Base-by-base conservation (phyloP, 2,888 invertebrate species). In the Chydorus sphaericus region DNA sequence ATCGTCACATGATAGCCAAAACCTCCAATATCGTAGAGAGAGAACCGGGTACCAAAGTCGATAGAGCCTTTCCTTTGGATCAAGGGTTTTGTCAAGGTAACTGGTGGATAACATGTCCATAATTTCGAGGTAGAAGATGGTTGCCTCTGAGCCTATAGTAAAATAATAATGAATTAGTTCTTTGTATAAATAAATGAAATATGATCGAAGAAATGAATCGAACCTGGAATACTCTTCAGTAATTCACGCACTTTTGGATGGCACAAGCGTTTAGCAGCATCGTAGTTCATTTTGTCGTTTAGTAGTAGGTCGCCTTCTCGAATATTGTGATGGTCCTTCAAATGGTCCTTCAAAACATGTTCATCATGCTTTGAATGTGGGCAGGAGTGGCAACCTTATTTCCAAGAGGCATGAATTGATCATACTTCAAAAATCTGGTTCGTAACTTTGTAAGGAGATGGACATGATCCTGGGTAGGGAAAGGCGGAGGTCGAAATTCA, bases 201-300 rank as follows among this genome's bases (percentile, higher is more conserved):
- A n/a, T n/a, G n/a, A n/a, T n/a, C n/a, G n/a, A n/a, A n/a, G n/a
- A n/a, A n/a, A n/a, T n/a, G n/a, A n/a, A n/a, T n/a, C n/a, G n/a
- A n/a, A 6, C 14, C 52, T 23, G 23, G 16, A 18, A 39, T 18
- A 6, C 36, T 52, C 18, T 33, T 16, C 36, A 52, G 16, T 14
- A 52, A 37, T 7, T 2, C 1, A n/a, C 11, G 4, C 8, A 37
- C 16, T 18, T 18, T 14, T 10, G 52, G 52, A 18, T 23, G 2
- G n/a, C 52, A 14, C 4, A 52, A 10, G 1, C 20, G 11, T 10
- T 23, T 18, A 18, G 36, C 52, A 10, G 36, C 52, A 37, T 36
- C 30, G 52, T 52, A 37, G 36, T 52, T 36, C 52, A 52, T 52
- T 36, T 52, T 52, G 52, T 52, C 52, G 8, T 23, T 8, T 4